Conservation (phyloP, 2,888 invertebrate species). For the Tetrapedia diversipes region DNA sequence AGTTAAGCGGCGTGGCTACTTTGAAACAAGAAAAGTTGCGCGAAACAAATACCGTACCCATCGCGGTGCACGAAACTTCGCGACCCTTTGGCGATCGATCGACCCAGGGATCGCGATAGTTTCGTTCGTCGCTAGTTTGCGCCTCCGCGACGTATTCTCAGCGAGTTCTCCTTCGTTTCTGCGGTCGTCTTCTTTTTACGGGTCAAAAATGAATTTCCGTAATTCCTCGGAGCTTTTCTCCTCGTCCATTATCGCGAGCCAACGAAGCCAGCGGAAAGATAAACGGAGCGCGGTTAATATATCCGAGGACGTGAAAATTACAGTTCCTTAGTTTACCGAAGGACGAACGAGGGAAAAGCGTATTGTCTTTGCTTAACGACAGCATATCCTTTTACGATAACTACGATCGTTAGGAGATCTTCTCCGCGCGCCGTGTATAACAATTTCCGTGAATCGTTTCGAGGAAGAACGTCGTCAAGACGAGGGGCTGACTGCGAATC, state of each 20-base stretch:
- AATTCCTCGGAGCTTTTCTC: conserved; percentile 24
- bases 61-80: background rate
- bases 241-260: conserved; percentile 39
- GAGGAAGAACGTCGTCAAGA: background rate
- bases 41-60: conserved; percentile 9
- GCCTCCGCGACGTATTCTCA: conserved; percentile 5
- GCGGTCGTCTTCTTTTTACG: conserved; percentile 4
- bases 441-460: background rate
- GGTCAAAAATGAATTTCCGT: conserved; percentile 35
- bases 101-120: background rate
- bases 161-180: background rate
- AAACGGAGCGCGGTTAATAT: conserved; percentile 47
- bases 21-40: conserved; percentile 3
- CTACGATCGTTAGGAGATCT: conserved; percentile 26
- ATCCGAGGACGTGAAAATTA: conserved; percentile 50
- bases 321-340: conserved; percentile 34
- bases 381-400: conserved; percentile 33
- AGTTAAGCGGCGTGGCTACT: background rate
- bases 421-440: conserved; percentile 2
- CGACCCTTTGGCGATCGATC: background rate
- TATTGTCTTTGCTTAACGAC: conserved; percentile 36
- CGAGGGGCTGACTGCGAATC: background rate
- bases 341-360: conserved; percentile 25
- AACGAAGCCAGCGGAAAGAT: conserved; percentile 42
- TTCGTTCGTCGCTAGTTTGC: background rate